These are phyloP conservation scores for Drosophila robusta DNA, from an alignment of 2,888 invertebrate species.

Conservation along the genomic window DNA sequence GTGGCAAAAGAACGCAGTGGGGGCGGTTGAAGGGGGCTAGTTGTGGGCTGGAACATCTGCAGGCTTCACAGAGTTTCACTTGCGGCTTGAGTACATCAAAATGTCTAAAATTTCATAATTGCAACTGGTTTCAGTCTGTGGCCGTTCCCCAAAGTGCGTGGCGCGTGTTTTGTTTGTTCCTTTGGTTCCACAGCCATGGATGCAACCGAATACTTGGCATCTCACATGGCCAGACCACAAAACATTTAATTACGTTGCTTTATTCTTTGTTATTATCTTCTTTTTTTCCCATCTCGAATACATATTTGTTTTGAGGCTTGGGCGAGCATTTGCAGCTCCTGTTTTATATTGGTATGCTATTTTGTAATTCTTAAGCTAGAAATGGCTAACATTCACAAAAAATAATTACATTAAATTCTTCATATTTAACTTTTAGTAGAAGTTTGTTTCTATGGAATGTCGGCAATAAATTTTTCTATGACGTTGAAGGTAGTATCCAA, in stretches of 20 bases:
- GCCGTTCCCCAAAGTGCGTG: conserved; percentile 26
- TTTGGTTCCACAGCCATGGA: conserved; percentile 16
- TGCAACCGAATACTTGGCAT: conserved; percentile 49
- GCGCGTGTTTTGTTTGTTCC: conserved; percentile 33
- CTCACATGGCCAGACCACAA: conserved; percentile 54
- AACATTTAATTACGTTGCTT: conserved; percentile 58
- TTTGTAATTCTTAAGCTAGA: too few species aligned
- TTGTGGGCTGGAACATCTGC: conserved; percentile 36
- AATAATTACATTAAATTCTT: too few species aligned
- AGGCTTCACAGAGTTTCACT: conserved; percentile 48
- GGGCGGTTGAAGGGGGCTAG: neutral
- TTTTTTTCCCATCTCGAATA: conserved; percentile 3
- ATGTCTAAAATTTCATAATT: conserved; percentile 81
- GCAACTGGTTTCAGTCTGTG: conserved; percentile 54
- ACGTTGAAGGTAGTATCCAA: too few species aligned
- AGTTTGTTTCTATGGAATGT: too few species aligned
- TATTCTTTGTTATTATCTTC: conserved; percentile 5
- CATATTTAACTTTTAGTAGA: too few species aligned
- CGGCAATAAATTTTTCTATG: too few species aligned
- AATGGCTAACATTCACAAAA: too few species aligned
- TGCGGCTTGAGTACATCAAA: conserved; percentile 66
- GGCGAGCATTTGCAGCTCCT: conserved; percentile 5
- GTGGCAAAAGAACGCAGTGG: conserved; percentile 7
- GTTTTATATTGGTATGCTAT: too few species aligned
- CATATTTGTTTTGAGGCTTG: conserved; percentile 18